Evolutionary conservation across 30 jellyfish, hydroid and myxozoan genomes (phyloP).

Genomic region (Aurelia aurita): DNA sequence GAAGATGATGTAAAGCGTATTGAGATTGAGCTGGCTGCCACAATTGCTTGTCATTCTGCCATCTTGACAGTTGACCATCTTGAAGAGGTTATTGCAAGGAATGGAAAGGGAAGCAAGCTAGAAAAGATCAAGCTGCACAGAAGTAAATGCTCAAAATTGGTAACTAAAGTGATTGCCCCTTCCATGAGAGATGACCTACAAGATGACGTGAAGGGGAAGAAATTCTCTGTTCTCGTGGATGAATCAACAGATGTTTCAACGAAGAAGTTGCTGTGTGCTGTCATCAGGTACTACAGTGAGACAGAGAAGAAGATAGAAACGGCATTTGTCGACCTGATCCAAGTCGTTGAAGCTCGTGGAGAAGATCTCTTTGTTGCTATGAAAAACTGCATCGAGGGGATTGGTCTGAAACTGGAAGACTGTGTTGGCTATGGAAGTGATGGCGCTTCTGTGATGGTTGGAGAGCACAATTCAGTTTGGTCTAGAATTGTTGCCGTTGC

Average conservation of each 20-base stretch:
- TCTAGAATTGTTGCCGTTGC: constrained; percentile 52
- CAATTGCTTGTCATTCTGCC: constrained; percentile 72
- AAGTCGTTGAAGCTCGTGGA: constrained; percentile 53
- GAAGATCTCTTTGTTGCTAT: constrained; percentile 31
- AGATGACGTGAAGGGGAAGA: constrained; percentile 46
- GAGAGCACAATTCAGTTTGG: constrained; percentile 84
- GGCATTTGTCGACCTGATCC: constrained; percentile 52
- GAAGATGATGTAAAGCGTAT: constrained; percentile 50
- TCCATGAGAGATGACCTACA: constrained; percentile 50
- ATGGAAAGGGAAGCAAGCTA: constrained; percentile 69
- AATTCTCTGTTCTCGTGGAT: constrained; percentile 49
- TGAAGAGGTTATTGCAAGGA: constrained; percentile 42
- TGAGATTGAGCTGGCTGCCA: constrained; percentile 53
- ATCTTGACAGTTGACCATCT: constrained; percentile 69
- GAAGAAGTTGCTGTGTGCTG: constrained; percentile 34
- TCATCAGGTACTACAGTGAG: constrained; percentile 49
- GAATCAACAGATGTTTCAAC: constrained; percentile 71
- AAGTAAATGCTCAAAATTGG: constrained; percentile 36
- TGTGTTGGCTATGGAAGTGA: constrained; percentile 59
- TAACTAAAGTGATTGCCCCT: constrained; percentile 63
- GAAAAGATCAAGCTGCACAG: constrained; percentile 65
- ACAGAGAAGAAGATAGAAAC: constrained; percentile 35
- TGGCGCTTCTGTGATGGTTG: constrained; percentile 79
- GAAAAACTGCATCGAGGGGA: constrained; percentile 31
- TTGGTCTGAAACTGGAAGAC: constrained; percentile 36